These are phyloP conservation scores for Cloeon dipterum DNA, from an alignment of 2,888 invertebrate species.

Conservation along the genomic window DNA sequence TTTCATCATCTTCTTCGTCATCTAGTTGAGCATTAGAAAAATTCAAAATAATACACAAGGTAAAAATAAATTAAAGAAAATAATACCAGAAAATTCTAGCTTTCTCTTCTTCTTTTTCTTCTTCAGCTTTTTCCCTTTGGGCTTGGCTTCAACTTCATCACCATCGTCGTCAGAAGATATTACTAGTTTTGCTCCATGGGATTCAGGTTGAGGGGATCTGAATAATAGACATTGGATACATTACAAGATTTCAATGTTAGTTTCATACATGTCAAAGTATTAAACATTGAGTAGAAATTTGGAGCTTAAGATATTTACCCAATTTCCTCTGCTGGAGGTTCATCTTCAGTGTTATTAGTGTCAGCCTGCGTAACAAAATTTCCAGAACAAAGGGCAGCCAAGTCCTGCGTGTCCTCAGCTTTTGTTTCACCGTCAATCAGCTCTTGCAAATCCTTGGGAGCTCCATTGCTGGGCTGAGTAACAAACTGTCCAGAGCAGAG, in stretches of 20 bases:
- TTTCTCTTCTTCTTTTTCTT: conserved; percentile 15
- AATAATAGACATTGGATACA: too few relatives aligned
- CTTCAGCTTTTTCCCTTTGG: conserved; percentile 9
- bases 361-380: conserved; percentile 5
- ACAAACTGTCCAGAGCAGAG: conserved; percentile 31
- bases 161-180: conserved; percentile 17
- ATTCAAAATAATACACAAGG: too few relatives aligned
- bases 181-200: not conserved
- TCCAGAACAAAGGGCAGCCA: conserved; percentile 8
- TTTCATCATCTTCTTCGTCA: conserved; percentile 18
- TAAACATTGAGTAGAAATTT: too few relatives aligned
- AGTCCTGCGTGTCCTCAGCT: not conserved
- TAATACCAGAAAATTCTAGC: conserved; percentile 24
- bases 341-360: too few relatives aligned
- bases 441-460: too few relatives aligned
- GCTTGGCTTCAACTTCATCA: conserved; percentile 11
- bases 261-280: too few relatives aligned
- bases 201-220: too few relatives aligned
- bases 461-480: conserved; percentile 15
- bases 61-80: too few relatives aligned
- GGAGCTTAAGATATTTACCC: too few relatives aligned
- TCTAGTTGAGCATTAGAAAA: conserved; percentile 2
- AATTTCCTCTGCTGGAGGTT: too few relatives aligned
- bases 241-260: not conserved
- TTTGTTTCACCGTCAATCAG: not conserved